Base-by-base conservation (phyloP, 2,113 vertebrate genomes). In the Epinephelus cyanopodus region DNA sequence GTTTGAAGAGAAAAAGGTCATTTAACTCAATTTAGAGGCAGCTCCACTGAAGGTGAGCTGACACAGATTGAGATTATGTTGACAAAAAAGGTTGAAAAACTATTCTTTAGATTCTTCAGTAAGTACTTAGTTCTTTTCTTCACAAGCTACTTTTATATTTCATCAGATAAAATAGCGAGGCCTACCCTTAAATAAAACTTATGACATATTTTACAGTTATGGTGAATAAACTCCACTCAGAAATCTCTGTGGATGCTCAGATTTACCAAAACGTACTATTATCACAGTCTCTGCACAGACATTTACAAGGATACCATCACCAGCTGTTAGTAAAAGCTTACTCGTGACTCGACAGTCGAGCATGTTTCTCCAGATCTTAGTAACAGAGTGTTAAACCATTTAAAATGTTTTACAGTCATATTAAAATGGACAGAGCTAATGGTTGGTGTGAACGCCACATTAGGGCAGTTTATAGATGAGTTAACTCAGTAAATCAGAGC, bases 401-500 rank as follows among this genome's bases (percentile, higher is more conserved):
- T 68, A 13, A 84, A 77, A 72, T 82, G 67, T 79, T 89, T 86
- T 76, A 83, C 47, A 50, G 58, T 42, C 52, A 19, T 53, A 67
- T 82, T 84, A 58, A 86, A 87, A 73, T 21, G 57, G 68, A 61
- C 69, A 37, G 25, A 57, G 66, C 57, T 61, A 84, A 86, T 81
- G 70, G 76, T 64, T 66, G 63, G 64, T 81, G 67, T 80, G 77
- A 71, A 78, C 2, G 61, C 68, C 58, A 74, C 81, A 87, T 81
- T 76, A 58, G 62, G 63, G 58, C 57, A 85, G 47, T 85, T 86
- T 84, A 81, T 58, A 72, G 70, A 70, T 47, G 47, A 64, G 61
- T 77, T 77, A 65, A 78, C 29, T 77, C 58, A 21, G 50, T 86
- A 84, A 82, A 89, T 82, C 78, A 82, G 18, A 8, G 65, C 64